Evolutionary conservation across 2,113 vertebrate species (phyloP).

Genomic region (Hyaena hyaena): DNA sequence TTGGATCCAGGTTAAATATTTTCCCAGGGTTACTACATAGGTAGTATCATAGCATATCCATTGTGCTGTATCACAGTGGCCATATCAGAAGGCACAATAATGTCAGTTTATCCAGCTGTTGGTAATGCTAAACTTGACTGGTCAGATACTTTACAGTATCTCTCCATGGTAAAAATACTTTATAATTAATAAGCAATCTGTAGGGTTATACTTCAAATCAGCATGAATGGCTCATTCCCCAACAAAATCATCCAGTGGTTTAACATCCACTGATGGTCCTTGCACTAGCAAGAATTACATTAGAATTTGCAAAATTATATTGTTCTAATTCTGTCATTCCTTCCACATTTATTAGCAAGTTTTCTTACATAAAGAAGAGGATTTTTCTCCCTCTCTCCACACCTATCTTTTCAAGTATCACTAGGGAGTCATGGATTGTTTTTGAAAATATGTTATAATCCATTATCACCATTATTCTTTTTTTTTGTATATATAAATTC

Average conservation of each 20-base stretch:
- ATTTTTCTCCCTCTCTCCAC: rapidly evolving
- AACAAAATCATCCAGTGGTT: background rate
- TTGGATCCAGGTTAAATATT: background rate
- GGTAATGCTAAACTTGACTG: background rate
- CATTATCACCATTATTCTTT: background rate
- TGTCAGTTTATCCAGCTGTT: background rate
- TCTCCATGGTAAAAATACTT: background rate
- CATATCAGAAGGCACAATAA: background rate
- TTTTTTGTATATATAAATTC: too few species aligned
- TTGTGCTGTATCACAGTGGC: background rate
- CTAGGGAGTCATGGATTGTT: background rate
- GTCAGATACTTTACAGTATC: background rate
- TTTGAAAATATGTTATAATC: background rate
- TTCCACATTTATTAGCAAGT: background rate
- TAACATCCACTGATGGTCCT: background rate
- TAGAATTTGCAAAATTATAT: background rate
- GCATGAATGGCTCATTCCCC: background rate
- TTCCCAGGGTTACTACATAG: background rate
- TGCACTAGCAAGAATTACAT: background rate
- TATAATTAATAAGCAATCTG: background rate
- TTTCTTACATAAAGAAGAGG: background rate
- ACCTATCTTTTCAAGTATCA: background rate
- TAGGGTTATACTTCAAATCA: background rate
- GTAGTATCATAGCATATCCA: background rate
- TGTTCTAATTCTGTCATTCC: conserved; percentile 41